phyloP scores from a whole-genome alignment of 92 coral and sea anemone species.

The Muricea muricata region DNA sequence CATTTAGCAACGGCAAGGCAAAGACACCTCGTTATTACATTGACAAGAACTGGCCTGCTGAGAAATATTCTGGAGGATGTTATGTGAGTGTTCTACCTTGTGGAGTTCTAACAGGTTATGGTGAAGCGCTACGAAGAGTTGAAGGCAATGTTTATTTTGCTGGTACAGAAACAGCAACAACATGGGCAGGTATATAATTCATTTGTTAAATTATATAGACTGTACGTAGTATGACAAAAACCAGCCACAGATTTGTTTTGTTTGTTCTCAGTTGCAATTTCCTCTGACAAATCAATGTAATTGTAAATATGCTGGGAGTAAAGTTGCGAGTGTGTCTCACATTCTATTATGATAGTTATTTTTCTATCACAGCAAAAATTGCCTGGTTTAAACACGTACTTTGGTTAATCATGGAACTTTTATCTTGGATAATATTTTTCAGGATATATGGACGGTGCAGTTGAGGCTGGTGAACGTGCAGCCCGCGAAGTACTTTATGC shows the following conservation, averaged over 20 bases:
- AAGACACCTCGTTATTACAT: conserved; percentile 84
- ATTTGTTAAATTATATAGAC: too few relatives aligned
- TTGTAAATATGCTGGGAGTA: too few relatives aligned
- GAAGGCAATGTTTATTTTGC: conserved; percentile 92
- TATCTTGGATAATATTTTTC: too few relatives aligned
- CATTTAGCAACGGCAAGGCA: conserved; percentile 82
- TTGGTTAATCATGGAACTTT: too few relatives aligned
- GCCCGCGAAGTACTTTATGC: conserved; percentile 92
- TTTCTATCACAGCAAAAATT: too few relatives aligned
- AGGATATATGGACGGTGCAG: conserved; percentile 99
- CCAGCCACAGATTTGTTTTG: too few relatives aligned
- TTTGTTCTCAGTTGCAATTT: too few relatives aligned
- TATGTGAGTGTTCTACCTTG: conserved; percentile 88
- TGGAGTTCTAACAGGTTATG: conserved; percentile 84
- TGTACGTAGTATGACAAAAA: too few relatives aligned
- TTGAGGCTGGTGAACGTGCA: conserved; percentile 96
- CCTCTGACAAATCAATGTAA: too few relatives aligned
- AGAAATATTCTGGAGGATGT: conserved; percentile 97
- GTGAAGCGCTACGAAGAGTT: conserved; percentile 71
- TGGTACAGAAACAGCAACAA: conserved; percentile 95
- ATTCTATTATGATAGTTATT: too few relatives aligned
- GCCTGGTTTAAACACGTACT: not conserved
- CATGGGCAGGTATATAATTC: conserved; percentile 84
- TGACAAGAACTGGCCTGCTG: conserved; percentile 99
- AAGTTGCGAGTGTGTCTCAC: too few relatives aligned